These are phyloP conservation scores for Eupithecia pulchellata DNA, from an alignment of 2,888 invertebrate genomes.

Conservation along the genomic window DNA sequence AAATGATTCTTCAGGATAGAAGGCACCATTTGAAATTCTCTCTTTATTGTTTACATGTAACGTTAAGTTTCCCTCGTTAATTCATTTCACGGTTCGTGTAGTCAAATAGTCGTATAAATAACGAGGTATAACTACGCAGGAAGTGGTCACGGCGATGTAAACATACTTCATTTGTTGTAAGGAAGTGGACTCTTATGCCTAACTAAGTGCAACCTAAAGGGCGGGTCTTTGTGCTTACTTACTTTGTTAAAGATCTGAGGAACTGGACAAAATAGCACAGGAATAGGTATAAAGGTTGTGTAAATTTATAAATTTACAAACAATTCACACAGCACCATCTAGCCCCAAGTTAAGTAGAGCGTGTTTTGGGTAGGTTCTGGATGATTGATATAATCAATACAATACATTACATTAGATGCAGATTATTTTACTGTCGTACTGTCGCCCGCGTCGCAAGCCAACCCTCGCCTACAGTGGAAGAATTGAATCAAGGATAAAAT, in stretches of 20 bases:
- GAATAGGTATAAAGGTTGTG: background rate
- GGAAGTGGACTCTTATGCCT: slow-evolving; percentile 20
- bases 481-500: background rate
- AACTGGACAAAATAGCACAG: background rate
- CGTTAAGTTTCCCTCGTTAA: background rate
- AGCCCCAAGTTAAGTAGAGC: too few relatives aligned
- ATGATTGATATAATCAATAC: too few relatives aligned
- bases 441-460: too few relatives aligned
- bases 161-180: slow-evolving; percentile 34
- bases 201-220: slow-evolving; percentile 22
- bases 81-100: background rate
- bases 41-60: background rate
- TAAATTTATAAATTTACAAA: too few relatives aligned
- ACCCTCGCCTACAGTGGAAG: too few relatives aligned
- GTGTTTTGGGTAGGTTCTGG: too few relatives aligned
- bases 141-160: slow-evolving; percentile 34
- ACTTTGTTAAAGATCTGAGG: background rate
- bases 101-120: slow-evolving; percentile 26
- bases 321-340: too few relatives aligned
- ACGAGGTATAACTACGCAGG: slow-evolving; percentile 14
- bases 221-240: slow-evolving; percentile 22
- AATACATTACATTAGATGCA: too few relatives aligned
- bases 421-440: too few relatives aligned
- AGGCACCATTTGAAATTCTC: background rate
- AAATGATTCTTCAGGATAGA: background rate